Evolutionary conservation across 2,113 vertebrate species (phyloP), one percentile per base, ranked within the genome.

Genomic region (Podarcis raffonei): DNA sequence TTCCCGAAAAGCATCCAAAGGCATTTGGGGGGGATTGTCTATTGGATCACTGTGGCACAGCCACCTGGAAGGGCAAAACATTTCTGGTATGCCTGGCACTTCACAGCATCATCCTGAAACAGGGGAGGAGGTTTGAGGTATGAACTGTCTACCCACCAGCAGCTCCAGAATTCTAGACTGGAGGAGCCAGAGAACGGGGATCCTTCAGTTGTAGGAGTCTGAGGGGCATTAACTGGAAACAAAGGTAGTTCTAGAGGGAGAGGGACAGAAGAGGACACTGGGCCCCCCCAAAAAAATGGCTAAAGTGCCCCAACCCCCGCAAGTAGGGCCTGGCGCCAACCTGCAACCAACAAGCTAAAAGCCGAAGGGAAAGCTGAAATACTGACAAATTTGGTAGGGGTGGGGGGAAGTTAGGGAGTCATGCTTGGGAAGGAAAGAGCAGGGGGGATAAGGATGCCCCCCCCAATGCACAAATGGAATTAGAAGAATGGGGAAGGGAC

Each of bases 181-280:
- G 89, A 75, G 72, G 72, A 82, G 78, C 9, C 83, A 39, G 76
- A 53, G 39, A 66, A 30, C 53, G n/a, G 83, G 71, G 59, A 77
- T 86, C 89, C 89, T 90, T 90, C 89, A 90, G 39, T 86, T 77
- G 84, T 11, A 82, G 89, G 89, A 69, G 84, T 83, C 89, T 86
- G 79, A 37, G 71, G 89, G 59, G 42, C 11, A 22, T 53, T 68
- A 48, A 86, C 25, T 30, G 39, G 39, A 15, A 23, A 68, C 79
- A n/a, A 23, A 32, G 57, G 11, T 8, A 57, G 7, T 35, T 48
- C 48, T 62, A 62, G 42, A 32, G 86, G 77, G 78, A 25, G 3
- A 37, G 18, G 69, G 27, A n/a, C 78, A 75, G 7, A 15, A 35
- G 3, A 72, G 83, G 77, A 12, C 76, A 71, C 76, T 13, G 32